These are phyloP conservation scores for Polypterus bichir DNA, from an alignment of 2,113 vertebrate genomes.

Conservation along the genomic window DNA sequence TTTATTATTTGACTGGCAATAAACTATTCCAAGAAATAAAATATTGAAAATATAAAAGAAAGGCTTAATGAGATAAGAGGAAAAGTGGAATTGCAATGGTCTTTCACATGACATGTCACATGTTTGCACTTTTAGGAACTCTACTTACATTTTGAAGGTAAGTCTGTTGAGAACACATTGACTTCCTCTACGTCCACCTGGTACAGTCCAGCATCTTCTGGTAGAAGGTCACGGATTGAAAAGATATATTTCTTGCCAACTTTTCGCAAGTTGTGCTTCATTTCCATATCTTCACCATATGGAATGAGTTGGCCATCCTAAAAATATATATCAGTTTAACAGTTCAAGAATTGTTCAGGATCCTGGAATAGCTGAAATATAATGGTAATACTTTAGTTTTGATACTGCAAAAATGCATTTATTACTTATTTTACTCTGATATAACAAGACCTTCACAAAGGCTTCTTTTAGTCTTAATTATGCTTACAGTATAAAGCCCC, in stretches of 20 bases:
- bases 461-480: too few relatives aligned
- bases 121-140: neutral
- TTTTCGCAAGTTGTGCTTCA: constrained; percentile 37
- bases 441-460: too few relatives aligned
- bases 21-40: too few relatives aligned
- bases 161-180: constrained; percentile 60
- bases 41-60: too few relatives aligned
- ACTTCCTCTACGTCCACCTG: constrained; percentile 67
- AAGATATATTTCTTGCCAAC: constrained; percentile 58
- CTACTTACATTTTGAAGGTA: constrained; percentile 48
- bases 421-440: too few relatives aligned
- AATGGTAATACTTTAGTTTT: neutral
- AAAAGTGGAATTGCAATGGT: too few relatives aligned
- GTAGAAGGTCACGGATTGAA: constrained; percentile 53
- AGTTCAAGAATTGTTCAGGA: neutral
- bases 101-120: too few relatives aligned
- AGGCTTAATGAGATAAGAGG: too few relatives aligned
- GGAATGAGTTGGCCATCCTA: constrained; percentile 55
- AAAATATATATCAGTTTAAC: neutral
- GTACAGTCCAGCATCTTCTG: constrained; percentile 73
- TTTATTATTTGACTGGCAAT: too few relatives aligned
- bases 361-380: neutral
- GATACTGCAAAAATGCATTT: too few relatives aligned
- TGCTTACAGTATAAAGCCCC: too few relatives aligned
- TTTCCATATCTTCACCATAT: constrained; percentile 27